Base-by-base conservation (phyloP, 1,140 invertebrate species). In the Panagrolaimus sp. region DNA sequence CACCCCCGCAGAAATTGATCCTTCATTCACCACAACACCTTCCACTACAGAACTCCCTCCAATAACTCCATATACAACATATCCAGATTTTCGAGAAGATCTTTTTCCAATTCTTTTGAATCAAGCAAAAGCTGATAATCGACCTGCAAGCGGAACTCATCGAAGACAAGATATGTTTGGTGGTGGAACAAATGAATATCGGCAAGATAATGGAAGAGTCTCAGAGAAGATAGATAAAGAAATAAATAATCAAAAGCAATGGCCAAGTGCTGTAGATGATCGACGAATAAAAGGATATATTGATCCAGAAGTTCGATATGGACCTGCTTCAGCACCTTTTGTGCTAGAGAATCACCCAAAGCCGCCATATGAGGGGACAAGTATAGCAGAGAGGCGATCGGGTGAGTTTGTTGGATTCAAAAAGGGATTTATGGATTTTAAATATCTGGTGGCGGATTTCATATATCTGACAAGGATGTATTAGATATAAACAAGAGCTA, bases 191-290 rank as follows among this genome's bases (percentile, higher is more conserved):
- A 57, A 57, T 57, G 20, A 27, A 57, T 57, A 57, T 27, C 20
- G 27, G 20, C 51, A 57, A 57, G 51, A 57, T 20, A 57, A 57
- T 57, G 51, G 51, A 3, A 57, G 13, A 16, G 4, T 57, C 2
- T 4, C 3, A 2, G 51, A 57, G 20, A 25, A 20, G 20, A 27
- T 20, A 11, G 11, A 13, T 16, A 57, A 57, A 25, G 51, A 57
- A 11, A 57, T 57, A 14, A 57, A 57, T 57, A 27, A 57, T 20
- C 51, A 57, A 57, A 57, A 20, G 20, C 51, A 57, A 57, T 57
- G 51, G 51, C 51, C 51, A 57, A 57, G 51, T 57, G 51, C 51
- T 11, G 51, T 57, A 11, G 51, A 57, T 16, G 51, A 57, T 25
- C 51, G 51, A 11, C 0, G 51, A 16, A 0, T 20, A 4, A 57